Percentiles rank a stretch among this genome's conserved stretches.
Evolutionary conservation across 2,113 vertebrate genomes (phyloP).

Genomic region (Falco punctatus): DNA sequence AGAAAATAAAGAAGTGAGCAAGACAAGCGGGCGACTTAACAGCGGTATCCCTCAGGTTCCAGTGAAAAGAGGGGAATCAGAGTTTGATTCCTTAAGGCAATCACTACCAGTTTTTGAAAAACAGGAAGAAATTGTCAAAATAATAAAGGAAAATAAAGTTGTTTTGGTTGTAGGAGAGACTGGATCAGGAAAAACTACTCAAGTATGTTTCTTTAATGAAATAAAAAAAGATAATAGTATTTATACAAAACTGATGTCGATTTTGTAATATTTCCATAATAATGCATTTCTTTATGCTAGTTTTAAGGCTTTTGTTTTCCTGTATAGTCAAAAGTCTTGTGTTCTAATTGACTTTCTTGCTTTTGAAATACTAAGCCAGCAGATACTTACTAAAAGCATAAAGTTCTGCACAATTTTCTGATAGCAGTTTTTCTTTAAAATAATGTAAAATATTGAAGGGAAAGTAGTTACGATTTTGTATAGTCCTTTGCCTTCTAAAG

Average conservation of each 20-base stretch:
- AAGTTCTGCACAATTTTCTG: neutral
- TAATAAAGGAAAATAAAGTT: conserved; percentile 87
- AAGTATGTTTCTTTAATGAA: conserved; percentile 77
- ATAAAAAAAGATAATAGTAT: neutral
- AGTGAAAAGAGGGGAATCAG: conserved; percentile 80
- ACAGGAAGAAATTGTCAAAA: conserved; percentile 86
- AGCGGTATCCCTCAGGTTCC: conserved; percentile 90
- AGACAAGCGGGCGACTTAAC: conserved; percentile 83
- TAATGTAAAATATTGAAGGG: neutral
- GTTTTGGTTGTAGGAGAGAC: conserved; percentile 93
- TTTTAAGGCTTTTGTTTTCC: neutral
- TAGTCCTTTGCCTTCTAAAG: neutral
- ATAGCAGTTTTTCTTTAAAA: neutral
- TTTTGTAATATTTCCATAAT: neutral
- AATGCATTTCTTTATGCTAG: neutral
- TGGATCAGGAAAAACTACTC: conserved; percentile 97
- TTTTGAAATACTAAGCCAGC: neutral
- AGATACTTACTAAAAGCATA: neutral
- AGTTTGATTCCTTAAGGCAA: conserved; percentile 87
- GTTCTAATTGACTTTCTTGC: neutral
- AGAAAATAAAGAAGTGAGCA: conserved; percentile 81
- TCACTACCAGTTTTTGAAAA: conserved; percentile 87
- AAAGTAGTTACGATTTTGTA: neutral
- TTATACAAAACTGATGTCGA: neutral
- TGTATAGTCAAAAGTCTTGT: neutral